Percentiles rank a stretch among this genome's conserved stretches.
Evolutionary conservation across 2,888 invertebrate genomes (phyloP).

Genomic region (Acronicta leporina): DNA sequence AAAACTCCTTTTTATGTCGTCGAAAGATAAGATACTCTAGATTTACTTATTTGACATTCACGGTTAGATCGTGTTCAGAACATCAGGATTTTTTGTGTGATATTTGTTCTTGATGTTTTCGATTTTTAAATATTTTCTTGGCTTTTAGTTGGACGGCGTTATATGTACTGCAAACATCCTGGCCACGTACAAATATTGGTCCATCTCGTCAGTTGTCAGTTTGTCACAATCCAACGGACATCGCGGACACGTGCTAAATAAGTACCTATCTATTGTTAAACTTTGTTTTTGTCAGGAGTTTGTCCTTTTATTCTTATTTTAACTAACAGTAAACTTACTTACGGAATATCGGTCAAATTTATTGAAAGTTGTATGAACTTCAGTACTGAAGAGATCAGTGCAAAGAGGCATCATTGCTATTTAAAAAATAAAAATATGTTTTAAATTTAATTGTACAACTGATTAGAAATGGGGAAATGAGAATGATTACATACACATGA

Average conservation of each 20-base stretch:
- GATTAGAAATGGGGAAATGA: no score
- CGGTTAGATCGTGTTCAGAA: conserved; percentile 55
- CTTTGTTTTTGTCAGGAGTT: conserved; percentile 38
- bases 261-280: conserved; percentile 67
- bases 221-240: conserved; percentile 68
- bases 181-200: conserved; percentile 81
- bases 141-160: conserved; percentile 79
- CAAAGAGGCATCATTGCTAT: no score
- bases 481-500: no score
- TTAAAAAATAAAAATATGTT: no score
- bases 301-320: conserved; percentile 19
- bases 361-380: no score
- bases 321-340: not conserved
- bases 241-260: conserved; percentile 80
- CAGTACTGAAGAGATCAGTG: no score
- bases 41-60: conserved; percentile 57
- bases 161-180: conserved; percentile 84
- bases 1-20: conserved; percentile 67
- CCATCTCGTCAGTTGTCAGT: conserved; percentile 69
- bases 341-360: no score
- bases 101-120: conserved; percentile 69
- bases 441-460: no score
- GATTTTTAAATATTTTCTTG: conserved; percentile 80
- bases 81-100: conserved; percentile 66
- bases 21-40: conserved; percentile 68